phyloP scores from a whole-genome alignment of 1,140 invertebrate genomes.

The Trypoxylus dichotomus region DNA sequence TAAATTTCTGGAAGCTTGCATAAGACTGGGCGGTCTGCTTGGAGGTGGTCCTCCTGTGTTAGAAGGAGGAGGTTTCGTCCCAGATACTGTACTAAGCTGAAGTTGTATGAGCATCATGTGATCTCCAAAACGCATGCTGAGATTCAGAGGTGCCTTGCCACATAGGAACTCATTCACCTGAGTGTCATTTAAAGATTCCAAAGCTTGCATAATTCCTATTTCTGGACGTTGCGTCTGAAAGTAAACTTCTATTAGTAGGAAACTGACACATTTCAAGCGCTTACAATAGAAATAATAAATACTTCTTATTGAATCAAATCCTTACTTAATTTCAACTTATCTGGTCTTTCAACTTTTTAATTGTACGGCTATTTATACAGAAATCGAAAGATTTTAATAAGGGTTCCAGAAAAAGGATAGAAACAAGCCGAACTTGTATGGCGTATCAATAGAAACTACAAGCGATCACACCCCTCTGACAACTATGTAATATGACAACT shows the following conservation, averaged over 20 bases:
- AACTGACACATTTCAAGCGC: not conserved
- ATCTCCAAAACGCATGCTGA: constrained; percentile 92
- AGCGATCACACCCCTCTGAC: no score
- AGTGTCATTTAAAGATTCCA: constrained; percentile 90
- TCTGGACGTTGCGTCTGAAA: constrained; percentile 84
- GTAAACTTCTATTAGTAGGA: not conserved
- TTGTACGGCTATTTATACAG: not conserved
- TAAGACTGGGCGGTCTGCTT: constrained; percentile 58
- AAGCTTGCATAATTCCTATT: constrained; percentile 91
- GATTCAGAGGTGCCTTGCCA: constrained; percentile 88
- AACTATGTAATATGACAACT: no score
- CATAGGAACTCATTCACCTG: constrained; percentile 94
- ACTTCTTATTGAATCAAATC: no score
- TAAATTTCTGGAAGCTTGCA: constrained; percentile 86
- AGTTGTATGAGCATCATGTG: constrained; percentile 97
- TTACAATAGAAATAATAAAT: not conserved
- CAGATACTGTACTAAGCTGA: constrained; percentile 82
- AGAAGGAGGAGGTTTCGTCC: constrained; percentile 47
- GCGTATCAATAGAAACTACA: no score
- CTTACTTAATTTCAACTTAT: no score
- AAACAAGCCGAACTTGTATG: no score
- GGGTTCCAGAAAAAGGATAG: no score
- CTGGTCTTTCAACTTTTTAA: not conserved
- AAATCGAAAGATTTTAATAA: not conserved
- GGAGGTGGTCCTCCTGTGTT: constrained; percentile 37